Percentiles rank a stretch among this genome's conserved stretches.
phyloP scores from a whole-genome alignment of 2,113 vertebrate species.

The Meleagris gallopavo region DNA sequence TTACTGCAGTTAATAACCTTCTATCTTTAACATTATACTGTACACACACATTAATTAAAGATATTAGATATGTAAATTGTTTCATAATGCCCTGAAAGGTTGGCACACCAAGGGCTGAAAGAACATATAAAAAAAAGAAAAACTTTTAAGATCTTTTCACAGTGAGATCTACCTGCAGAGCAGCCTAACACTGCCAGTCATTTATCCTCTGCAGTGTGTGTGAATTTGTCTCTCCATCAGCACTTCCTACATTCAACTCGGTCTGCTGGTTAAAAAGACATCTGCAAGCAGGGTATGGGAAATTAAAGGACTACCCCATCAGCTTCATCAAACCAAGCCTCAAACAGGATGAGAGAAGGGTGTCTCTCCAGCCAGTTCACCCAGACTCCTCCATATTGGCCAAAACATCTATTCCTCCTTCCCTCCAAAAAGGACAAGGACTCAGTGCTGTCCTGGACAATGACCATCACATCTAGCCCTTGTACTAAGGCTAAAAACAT shows the following conservation, averaged over 20 bases:
- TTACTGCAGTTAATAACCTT: neutral
- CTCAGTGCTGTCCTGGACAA: rapidly evolving
- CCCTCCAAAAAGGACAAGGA: rapidly evolving
- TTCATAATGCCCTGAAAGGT: neutral
- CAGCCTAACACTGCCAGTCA: neutral
- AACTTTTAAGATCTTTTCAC: neutral
- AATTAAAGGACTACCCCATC: neutral
- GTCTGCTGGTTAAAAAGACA: neutral
- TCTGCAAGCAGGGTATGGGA: neutral
- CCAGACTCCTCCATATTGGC: neutral
- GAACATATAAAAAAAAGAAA: slow-evolving; percentile 1
- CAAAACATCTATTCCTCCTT: neutral
- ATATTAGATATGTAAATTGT: slow-evolving; percentile 46
- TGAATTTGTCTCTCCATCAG: neutral
- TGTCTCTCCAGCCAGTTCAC: neutral
- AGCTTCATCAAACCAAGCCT: neutral
- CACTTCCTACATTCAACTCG: neutral
- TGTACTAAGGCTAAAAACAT: neutral
- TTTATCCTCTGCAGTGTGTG: slow-evolving; percentile 11
- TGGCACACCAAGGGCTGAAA: neutral
- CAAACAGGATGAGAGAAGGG: neutral
- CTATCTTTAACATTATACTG: neutral
- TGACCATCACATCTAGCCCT: neutral
- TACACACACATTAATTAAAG: neutral
- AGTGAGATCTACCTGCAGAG: neutral